These are phyloP conservation scores for Lycodopsis pacificus DNA, from an alignment of 2,797 vertebrate species.

Conservation along the genomic window DNA sequence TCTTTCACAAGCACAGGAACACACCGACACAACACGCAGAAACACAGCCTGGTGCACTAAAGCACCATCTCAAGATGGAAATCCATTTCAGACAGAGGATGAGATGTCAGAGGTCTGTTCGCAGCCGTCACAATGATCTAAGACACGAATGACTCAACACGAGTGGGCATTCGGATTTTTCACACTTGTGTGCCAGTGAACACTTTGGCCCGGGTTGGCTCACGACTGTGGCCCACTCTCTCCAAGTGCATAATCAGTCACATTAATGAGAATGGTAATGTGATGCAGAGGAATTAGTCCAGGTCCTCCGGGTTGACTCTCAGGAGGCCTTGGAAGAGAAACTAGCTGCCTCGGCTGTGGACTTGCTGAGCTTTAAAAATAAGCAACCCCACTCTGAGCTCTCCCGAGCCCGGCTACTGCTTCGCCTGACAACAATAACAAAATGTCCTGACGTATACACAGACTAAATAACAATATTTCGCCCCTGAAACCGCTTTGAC, in stretches of 20 bases:
- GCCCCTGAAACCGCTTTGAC: slow-evolving; percentile 53
- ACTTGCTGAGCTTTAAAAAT: slow-evolving; percentile 47
- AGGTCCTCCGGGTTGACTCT: slow-evolving; percentile 69
- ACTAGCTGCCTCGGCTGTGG: slow-evolving; percentile 50
- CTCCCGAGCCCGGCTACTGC: slow-evolving; percentile 24
- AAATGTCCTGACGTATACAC: slow-evolving; percentile 35
- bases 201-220: slow-evolving; percentile 57
- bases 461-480: slow-evolving; percentile 55
- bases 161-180: slow-evolving; percentile 70
- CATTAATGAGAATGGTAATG: slow-evolving; percentile 80
- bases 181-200: slow-evolving; percentile 64
- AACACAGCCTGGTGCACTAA: slow-evolving; percentile 13
- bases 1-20: slow-evolving; percentile 19
- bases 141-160: slow-evolving; percentile 67
- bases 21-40: slow-evolving; percentile 9
- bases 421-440: slow-evolving; percentile 60
- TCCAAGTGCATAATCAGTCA: slow-evolving; percentile 73
- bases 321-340: slow-evolving; percentile 55
- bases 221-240: slow-evolving; percentile 36
- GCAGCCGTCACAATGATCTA: slow-evolving; percentile 61
- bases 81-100: slow-evolving; percentile 57
- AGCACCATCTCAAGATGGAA: slow-evolving; percentile 45
- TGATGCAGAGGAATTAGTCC: slow-evolving; percentile 71
- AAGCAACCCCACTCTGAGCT: slow-evolving; percentile 32
- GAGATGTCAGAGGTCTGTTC: slow-evolving; percentile 55